Conservation (phyloP, 2,888 invertebrate genomes). For the Rhingia campestris region DNA sequence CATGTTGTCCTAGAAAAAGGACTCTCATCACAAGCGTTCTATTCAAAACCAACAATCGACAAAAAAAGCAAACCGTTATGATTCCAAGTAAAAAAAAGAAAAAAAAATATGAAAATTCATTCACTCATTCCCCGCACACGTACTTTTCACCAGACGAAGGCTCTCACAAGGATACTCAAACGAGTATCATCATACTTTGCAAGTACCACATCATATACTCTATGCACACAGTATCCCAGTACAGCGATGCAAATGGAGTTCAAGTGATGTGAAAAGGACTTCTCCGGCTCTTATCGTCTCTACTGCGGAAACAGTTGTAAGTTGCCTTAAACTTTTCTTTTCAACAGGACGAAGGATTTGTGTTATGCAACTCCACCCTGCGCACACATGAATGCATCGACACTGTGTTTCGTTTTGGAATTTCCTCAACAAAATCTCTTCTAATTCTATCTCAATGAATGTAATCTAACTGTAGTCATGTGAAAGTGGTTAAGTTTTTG, state of each 20-base stretch:
- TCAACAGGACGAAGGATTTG: not conserved
- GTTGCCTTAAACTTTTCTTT: conserved; percentile 10
- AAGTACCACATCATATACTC: not conserved
- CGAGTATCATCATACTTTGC: not conserved
- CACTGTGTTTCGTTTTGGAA: conserved; percentile 6
- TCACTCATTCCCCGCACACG: not conserved
- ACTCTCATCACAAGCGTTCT: conserved; percentile 11
- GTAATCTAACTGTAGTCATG: conserved; percentile 42
- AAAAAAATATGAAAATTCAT: conserved; percentile 19
- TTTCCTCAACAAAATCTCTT: conserved; percentile 20
- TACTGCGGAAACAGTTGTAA: not conserved
- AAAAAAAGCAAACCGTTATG: too few relatives aligned
- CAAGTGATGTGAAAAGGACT: conserved; percentile 25
- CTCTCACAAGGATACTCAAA: not conserved
- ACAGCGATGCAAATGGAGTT: conserved; percentile 28
- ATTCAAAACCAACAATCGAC: conserved; percentile 11
- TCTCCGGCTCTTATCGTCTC: not conserved
- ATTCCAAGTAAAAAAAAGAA: not conserved
- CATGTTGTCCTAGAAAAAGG: conserved; percentile 4
- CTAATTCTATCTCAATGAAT: conserved; percentile 28
- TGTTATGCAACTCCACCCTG: not conserved
- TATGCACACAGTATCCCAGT: not conserved
- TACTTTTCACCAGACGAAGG: not conserved
- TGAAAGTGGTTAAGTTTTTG: conserved; percentile 17
- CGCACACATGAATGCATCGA: not conserved